Conservation (phyloP, 1,140 invertebrate genomes). For the Polypedilum pembai region DNA sequence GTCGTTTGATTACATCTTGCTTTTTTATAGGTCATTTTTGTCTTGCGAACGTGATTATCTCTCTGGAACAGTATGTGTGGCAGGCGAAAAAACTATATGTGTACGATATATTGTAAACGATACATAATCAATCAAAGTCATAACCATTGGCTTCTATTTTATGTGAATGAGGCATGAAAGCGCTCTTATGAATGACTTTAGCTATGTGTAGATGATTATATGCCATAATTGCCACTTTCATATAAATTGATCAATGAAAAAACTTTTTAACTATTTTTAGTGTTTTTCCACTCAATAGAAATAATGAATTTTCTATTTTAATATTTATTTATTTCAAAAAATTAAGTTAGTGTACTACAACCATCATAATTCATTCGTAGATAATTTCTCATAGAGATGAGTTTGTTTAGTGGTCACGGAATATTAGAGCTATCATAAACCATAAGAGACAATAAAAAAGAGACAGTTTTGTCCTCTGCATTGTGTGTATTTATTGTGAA, state of each 20-base stretch:
- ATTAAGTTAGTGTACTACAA: too few species aligned
- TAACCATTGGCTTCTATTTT: not conserved
- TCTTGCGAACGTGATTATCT: not conserved
- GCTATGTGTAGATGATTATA: not conserved
- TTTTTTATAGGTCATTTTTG: not conserved
- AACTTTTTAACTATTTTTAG: not conserved
- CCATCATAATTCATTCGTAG: too few species aligned
- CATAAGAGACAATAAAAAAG: not conserved
- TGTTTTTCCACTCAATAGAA: not conserved
- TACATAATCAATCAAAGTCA: conserved; percentile 25
- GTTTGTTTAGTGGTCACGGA: not conserved
- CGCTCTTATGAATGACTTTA: not conserved
- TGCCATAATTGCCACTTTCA: conserved; percentile 7
- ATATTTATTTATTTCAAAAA: not conserved
- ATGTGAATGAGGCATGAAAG: not conserved
- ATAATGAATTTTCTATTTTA: conserved; percentile 1
- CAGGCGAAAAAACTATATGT: not conserved
- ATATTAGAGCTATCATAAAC: conserved; percentile 20
- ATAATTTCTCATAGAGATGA: too few species aligned
- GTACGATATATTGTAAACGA: not conserved
- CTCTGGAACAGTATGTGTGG: not conserved
- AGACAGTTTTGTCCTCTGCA: not conserved
- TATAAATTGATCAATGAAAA: not conserved
- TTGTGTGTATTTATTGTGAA: not conserved
- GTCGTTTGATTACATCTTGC: not conserved